Evolutionary conservation across 1,140 invertebrate species (phyloP), one percentile per base, ranked within the genome.

Genomic region (Aphaenogaster ashmeadi): DNA sequence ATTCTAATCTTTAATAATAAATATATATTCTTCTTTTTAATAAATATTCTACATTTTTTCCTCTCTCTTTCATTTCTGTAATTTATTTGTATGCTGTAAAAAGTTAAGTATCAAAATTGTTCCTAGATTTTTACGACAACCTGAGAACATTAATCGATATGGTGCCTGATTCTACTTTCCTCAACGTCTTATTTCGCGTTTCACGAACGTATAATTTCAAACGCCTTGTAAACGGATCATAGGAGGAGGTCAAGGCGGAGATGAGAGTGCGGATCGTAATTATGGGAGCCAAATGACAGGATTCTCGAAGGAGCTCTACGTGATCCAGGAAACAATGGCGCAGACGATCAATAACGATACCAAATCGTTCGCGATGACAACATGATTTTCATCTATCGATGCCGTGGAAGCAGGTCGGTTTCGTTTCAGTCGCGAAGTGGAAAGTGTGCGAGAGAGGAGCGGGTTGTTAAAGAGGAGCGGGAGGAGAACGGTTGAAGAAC

Each of bases 401-500:
- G n/a, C 52, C 38, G 21, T 62, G 67, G 67, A 89, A 86, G 62
- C 64, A 7, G 64, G 54, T 79, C 80, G 62, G 71, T 79, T 85
- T 77, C n/a, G 47, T 81, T 36, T 58, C 18, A 41, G 71, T 64
- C 62, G 60, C 52, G 56, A 69, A 71, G 54, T 81, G 69, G 77
- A 88, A 88, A 67, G 77, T 74, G 38, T 27, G 15, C 44, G 58
- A 62, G 54, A 67, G 21, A 64, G 21, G 21, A 52, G 50, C 71
- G 54, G 8, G 77, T 62, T 66, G 27, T 56, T 69, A 69, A 80
- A 88, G 69, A 44, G 21, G 21, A 87, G 62, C 44, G 52, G 84
- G 64, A 81, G 77, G 81, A 56, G 78, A 79, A 84, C 36, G 47
- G 50, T 58, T 52, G 54, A 86, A 60, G 66, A n/a, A 78, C 87